phyloP scores from a whole-genome alignment of 1,140 invertebrate species.

The Bombus polaris region DNA sequence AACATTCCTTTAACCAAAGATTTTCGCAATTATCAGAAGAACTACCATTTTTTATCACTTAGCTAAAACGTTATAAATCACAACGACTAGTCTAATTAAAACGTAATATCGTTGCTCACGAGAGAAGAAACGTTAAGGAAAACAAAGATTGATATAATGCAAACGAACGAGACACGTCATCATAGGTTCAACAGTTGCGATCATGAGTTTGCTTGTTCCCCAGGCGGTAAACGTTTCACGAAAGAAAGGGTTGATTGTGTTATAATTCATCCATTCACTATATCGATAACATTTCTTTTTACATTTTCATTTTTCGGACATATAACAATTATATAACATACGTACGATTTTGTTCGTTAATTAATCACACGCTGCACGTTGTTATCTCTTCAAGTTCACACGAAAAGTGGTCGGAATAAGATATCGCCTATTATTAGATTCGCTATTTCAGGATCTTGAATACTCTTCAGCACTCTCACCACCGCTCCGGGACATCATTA shows the following conservation, averaged over 20 bases:
- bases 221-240: background rate
- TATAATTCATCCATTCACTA: background rate
- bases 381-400: slow-evolving; percentile 74
- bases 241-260: background rate
- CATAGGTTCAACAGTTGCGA: slow-evolving; percentile 38
- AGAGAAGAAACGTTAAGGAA: background rate
- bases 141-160: slow-evolving; percentile 19
- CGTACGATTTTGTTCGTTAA: slow-evolving; percentile 54
- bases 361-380: slow-evolving; percentile 47
- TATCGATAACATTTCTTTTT: background rate
- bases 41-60: background rate
- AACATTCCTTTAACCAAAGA: background rate
- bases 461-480: slow-evolving; percentile 51
- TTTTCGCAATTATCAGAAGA: background rate
- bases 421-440: slow-evolving; percentile 71
- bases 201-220: background rate
- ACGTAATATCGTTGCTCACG: background rate
- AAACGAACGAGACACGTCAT: slow-evolving; percentile 45
- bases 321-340: slow-evolving; percentile 58
- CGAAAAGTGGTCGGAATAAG: slow-evolving; percentile 67
- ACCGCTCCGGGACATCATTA: slow-evolving; percentile 59
- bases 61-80: background rate
- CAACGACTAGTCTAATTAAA: background rate
- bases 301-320: background rate
- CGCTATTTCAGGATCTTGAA: slow-evolving; percentile 68